A percentile compares a stretch with the other conserved stretches of the same genome.
These are phyloP conservation scores for Festucalex cinctus DNA, from an alignment of 2,113 vertebrate species.

Conservation along the genomic window DNA sequence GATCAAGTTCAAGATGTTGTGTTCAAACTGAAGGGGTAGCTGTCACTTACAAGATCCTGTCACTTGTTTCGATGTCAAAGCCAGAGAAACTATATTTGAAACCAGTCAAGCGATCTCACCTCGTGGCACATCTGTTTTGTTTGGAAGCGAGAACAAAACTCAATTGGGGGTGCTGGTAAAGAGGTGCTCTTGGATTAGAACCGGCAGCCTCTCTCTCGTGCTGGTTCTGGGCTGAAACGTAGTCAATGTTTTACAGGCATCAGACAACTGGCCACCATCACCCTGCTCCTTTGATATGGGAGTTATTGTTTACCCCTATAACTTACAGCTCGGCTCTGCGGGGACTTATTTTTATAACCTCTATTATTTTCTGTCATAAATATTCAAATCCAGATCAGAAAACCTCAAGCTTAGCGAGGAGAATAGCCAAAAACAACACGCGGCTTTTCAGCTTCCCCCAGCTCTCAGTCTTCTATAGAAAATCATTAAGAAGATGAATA, in stretches of 20 bases:
- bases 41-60: slow-evolving; percentile 48
- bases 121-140: slow-evolving; percentile 37
- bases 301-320: slow-evolving; percentile 65
- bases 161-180: slow-evolving; percentile 20
- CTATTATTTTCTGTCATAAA: slow-evolving; percentile 98
- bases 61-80: slow-evolving; percentile 49
- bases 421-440: slow-evolving; percentile 77
- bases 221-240: slow-evolving; percentile 14
- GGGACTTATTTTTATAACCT: slow-evolving; percentile 83
- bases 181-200: slow-evolving; percentile 37
- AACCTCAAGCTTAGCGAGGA: slow-evolving; percentile 85
- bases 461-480: slow-evolving; percentile 68
- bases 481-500: slow-evolving; percentile 78
- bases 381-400: slow-evolving; percentile 95
- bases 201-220: slow-evolving; percentile 12
- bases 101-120: slow-evolving; percentile 60
- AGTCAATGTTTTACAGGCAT: slow-evolving; percentile 47
- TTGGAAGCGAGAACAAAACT: slow-evolving; percentile 23
- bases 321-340: slow-evolving; percentile 66
- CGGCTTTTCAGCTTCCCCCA: slow-evolving; percentile 61
- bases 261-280: slow-evolving; percentile 60
- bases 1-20: slow-evolving; percentile 45
- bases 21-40: slow-evolving; percentile 40
- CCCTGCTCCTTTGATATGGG: slow-evolving; percentile 64
- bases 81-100: slow-evolving; percentile 51